These are phyloP conservation scores for Rhinoptilus africanus DNA, from an alignment of 2,113 vertebrate species.

Conservation along the genomic window DNA sequence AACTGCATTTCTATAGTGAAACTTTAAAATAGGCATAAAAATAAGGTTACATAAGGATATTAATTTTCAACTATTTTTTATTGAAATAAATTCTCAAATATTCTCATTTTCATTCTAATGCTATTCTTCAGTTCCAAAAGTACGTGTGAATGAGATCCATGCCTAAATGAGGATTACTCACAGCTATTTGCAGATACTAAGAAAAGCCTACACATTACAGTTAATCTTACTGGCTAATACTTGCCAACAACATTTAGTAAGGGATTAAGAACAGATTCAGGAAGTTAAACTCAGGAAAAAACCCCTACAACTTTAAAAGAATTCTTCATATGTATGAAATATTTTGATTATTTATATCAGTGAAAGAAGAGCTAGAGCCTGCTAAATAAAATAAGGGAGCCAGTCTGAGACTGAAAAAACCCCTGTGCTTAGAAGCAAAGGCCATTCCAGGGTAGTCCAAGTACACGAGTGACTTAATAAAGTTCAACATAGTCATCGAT, in stretches of 20 bases:
- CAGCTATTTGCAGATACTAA: conserved; percentile 59
- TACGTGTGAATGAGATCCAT: conserved; percentile 48
- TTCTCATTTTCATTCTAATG: conserved; percentile 53
- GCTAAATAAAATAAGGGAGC: background rate
- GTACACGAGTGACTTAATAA: background rate
- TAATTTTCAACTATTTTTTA: conserved; percentile 58
- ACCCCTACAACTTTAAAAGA: background rate
- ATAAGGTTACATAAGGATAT: conserved; percentile 38
- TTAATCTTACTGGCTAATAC: conserved; percentile 58
- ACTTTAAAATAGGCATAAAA: conserved; percentile 30
- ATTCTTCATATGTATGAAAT: background rate
- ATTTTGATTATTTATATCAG: background rate
- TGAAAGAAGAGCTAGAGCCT: background rate
- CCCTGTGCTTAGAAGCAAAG: background rate
- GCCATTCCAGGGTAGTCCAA: background rate
- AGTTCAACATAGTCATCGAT: background rate
- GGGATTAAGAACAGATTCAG: conserved; percentile 45
- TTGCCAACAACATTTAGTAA: conserved; percentile 48
- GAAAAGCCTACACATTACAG: conserved; percentile 41
- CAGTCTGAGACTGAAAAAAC: background rate
- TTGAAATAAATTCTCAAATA: conserved; percentile 64
- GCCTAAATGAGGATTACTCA: conserved; percentile 60
- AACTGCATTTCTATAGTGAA: conserved; percentile 12
- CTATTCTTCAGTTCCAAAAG: conserved; percentile 58
- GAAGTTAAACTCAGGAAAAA: conserved; percentile 12